Conservation (phyloP, 2,888 invertebrate genomes). For the Athalia circularis region DNA sequence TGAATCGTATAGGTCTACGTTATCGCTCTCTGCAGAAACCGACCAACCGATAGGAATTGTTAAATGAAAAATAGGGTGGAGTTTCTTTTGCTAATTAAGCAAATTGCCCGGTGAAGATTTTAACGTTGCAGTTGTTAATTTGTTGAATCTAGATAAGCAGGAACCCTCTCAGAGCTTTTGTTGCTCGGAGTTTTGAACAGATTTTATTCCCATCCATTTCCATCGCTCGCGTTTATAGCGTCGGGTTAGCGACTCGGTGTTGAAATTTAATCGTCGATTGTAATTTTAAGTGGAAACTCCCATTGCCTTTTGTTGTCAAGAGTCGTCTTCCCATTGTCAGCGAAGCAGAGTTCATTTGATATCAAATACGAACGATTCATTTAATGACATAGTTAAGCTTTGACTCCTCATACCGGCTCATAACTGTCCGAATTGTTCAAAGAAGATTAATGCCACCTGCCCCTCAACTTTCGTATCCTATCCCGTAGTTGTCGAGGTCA, state of each 20-base stretch:
- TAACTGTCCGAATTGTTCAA: conserved; percentile 10
- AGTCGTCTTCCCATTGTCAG: conserved; percentile 27
- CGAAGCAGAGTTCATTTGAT: conserved; percentile 31
- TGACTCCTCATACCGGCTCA: background rate
- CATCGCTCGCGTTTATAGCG: background rate
- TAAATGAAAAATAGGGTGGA: no score
- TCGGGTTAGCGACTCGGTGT: background rate
- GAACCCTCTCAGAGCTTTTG: no score
- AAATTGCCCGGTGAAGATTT: conserved; percentile 3
- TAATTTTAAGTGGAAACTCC: conserved; percentile 39
- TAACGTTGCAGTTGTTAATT: background rate
- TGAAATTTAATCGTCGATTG: conserved; percentile 38
- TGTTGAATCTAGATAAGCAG: conserved; percentile 2
- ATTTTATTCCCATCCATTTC: conserved; percentile 4
- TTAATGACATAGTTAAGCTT: conserved; percentile 27
- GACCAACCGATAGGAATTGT: no score
- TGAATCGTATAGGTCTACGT: no score
- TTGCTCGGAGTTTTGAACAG: background rate
- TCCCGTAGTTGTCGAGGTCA: background rate
- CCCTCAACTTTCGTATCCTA: background rate
- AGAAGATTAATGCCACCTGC: conserved; percentile 15
- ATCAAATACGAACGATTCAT: conserved; percentile 30
- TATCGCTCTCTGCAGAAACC: no score
- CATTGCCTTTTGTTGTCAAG: conserved; percentile 21
- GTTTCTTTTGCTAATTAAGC: background rate